These are phyloP conservation scores for Raphicerus campestris DNA, from an alignment of 2,113 vertebrate genomes.

Conservation along the genomic window DNA sequence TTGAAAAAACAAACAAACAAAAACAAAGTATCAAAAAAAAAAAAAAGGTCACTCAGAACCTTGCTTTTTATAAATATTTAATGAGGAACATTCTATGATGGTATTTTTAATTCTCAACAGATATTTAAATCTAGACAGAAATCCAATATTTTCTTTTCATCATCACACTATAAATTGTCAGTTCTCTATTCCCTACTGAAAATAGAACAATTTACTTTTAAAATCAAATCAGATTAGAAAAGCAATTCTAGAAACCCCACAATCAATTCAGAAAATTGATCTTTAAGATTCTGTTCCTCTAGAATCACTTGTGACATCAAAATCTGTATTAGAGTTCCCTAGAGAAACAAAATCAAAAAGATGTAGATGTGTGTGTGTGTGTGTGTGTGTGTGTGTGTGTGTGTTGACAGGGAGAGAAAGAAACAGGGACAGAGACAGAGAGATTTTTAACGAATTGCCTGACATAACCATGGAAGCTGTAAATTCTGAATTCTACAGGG, in stretches of 20 bases:
- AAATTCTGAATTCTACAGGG: not conserved
- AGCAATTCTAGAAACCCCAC: not conserved
- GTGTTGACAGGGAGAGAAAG: not conserved
- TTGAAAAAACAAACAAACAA: not conserved
- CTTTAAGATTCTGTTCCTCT: not conserved
- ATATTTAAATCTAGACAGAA: not conserved
- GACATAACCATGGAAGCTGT: not conserved
- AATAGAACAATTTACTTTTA: not conserved
- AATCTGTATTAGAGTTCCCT: not conserved
- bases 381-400: not conserved
- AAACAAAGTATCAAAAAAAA: not conserved
- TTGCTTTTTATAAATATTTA: not conserved
- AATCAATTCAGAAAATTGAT: not conserved
- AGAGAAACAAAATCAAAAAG: not conserved
- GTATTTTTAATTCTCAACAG: not conserved
- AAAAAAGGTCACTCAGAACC: not conserved
- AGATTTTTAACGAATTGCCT: not conserved
- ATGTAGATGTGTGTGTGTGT: not conserved
- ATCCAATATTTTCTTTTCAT: not conserved
- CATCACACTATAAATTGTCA: not conserved
- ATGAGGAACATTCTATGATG: not conserved
- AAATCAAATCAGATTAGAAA: not conserved
- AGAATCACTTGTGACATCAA: not conserved
- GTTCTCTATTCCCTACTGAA: not conserved
- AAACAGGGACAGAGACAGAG: not conserved